A percentile compares a stretch with the other conserved stretches of the same genome.
phyloP scores from a whole-genome alignment of 2,888 invertebrate species.

The Strigamia maritima region DNA sequence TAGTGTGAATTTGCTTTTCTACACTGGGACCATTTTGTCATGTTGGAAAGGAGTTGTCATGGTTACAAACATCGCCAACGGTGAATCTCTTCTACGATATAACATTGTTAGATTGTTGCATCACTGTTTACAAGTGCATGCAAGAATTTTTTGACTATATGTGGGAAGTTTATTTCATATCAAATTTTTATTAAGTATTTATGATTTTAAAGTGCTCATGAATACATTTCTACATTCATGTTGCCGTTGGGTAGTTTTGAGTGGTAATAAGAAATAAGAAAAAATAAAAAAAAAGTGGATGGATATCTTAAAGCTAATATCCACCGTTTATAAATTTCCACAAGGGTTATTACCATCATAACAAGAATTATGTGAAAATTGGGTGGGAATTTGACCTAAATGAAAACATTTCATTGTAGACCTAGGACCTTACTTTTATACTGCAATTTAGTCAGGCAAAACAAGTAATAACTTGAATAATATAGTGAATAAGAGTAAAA shows the following conservation, averaged over 20 bases:
- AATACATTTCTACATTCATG: neutral
- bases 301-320: neutral
- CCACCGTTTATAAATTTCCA: neutral
- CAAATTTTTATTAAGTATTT: neutral
- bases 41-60: too few species aligned
- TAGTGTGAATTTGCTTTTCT: too few species aligned
- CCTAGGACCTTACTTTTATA: neutral
- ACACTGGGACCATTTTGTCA: too few species aligned
- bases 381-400: neutral
- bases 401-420: neutral
- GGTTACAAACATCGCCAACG: too few species aligned
- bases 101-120: too few species aligned
- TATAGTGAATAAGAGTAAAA: neutral
- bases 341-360: neutral
- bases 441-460: neutral
- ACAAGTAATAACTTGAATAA: neutral
- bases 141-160: too few species aligned
- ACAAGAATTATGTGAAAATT: neutral
- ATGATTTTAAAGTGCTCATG: neutral
- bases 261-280: neutral
- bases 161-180: neutral
- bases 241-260: neutral
- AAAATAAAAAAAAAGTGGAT: neutral
- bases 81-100: too few species aligned
- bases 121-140: too few species aligned